Conservation (phyloP, 2,888 invertebrate genomes). For the Notodonta dromedarius region DNA sequence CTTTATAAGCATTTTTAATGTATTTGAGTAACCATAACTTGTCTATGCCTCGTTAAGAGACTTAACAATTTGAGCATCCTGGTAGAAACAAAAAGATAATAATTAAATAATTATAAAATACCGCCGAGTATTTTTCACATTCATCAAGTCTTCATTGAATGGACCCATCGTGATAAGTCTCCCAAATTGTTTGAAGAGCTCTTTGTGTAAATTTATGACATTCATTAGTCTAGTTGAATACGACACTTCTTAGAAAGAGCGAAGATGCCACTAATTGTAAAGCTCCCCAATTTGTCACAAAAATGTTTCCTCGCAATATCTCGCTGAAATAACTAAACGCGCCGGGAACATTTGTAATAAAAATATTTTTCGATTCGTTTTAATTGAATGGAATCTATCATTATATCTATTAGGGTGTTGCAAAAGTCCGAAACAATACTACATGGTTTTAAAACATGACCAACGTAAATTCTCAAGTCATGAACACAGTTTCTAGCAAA, state of each 20-base stretch:
- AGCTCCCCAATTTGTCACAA: slow-evolving; percentile 70
- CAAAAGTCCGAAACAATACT: no score
- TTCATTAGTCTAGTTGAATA: slow-evolving; percentile 76
- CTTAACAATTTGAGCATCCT: background rate
- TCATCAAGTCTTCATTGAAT: slow-evolving; percentile 28
- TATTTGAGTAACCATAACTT: no score
- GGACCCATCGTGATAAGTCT: slow-evolving; percentile 54
- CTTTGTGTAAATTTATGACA: slow-evolving; percentile 69
- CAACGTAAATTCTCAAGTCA: no score
- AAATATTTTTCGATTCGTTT: background rate
- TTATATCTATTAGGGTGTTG: background rate
- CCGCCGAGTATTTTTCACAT: slow-evolving; percentile 28
- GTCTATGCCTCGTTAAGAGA: no score
- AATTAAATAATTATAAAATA: slow-evolving; percentile 15
- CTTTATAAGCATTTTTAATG: no score
- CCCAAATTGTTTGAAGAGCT: slow-evolving; percentile 65
- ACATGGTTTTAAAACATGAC: no score
- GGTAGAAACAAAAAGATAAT: background rate
- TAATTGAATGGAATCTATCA: background rate
- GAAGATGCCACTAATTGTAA: slow-evolving; percentile 72
- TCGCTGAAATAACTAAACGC: slow-evolving; percentile 26
- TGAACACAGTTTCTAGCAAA: no score
- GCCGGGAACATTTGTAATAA: slow-evolving; percentile 15
- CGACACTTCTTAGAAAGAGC: slow-evolving; percentile 72
- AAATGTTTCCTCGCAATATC: slow-evolving; percentile 56